These are phyloP conservation scores for Tapirus indicus DNA, from an alignment of 2,797 vertebrate genomes.

Conservation along the genomic window DNA sequence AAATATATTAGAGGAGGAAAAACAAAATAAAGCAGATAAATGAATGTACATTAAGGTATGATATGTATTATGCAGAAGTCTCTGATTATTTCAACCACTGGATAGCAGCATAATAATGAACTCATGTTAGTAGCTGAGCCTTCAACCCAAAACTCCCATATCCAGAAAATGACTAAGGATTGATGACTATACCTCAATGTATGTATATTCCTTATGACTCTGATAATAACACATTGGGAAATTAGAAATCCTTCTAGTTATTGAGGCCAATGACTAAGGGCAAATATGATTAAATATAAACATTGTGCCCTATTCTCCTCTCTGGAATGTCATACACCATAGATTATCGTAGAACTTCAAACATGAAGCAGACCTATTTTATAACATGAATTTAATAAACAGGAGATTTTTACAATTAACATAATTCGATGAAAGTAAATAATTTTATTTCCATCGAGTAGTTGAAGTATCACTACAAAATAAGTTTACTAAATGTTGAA, in stretches of 20 bases:
- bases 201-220: neutral
- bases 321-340: neutral
- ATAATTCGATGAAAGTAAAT: neutral
- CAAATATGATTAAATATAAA: constrained; percentile 35
- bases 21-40: constrained; percentile 3
- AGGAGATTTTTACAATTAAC: neutral
- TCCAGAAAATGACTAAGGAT: neutral
- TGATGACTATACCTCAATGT: neutral
- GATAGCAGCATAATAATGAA: neutral
- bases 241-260: neutral
- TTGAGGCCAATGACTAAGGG: neutral
- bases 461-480: neutral
- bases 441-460: neutral
- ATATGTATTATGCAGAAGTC: neutral
- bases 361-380: neutral
- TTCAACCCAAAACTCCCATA: neutral
- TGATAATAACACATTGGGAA: neutral
- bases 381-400: neutral
- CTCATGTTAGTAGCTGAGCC: neutral
- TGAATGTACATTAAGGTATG: neutral
- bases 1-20: neutral
- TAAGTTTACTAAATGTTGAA: neutral
- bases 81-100: constrained; percentile 30
- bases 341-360: neutral
- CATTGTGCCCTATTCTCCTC: neutral